phyloP scores from a whole-genome alignment of 2,113 vertebrate genomes.

The Alethe castanea region DNA sequence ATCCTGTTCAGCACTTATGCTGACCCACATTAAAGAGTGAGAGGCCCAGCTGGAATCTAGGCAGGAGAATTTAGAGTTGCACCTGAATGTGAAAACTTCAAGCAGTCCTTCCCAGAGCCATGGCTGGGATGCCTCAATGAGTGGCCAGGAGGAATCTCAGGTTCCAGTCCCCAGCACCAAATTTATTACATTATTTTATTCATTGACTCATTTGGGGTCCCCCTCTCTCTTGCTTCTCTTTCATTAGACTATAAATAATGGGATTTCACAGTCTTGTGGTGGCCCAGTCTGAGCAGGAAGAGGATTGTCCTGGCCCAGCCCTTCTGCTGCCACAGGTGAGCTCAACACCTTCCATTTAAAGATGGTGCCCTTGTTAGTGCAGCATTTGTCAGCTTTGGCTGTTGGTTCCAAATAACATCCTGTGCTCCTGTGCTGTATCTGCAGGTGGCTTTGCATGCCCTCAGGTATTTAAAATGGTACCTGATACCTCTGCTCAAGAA shows the following conservation, averaged over 20 bases:
- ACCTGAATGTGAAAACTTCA: background rate
- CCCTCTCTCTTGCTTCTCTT: background rate
- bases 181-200: background rate
- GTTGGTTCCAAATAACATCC: background rate
- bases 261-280: background rate
- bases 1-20: background rate
- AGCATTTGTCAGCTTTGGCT: background rate
- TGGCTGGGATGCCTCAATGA: background rate
- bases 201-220: background rate
- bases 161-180: background rate
- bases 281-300: background rate
- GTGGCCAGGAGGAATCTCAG: background rate
- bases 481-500: background rate
- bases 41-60: background rate
- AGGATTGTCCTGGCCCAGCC: background rate
- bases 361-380: rapidly evolving
- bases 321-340: background rate
- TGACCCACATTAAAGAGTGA: background rate
- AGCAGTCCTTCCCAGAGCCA: background rate
- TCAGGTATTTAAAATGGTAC: background rate
- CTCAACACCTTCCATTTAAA: background rate
- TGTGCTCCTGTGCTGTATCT: background rate
- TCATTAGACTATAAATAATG: rapidly evolving
- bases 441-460: background rate
- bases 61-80: background rate